Evolutionary conservation across 2,888 invertebrate species (phyloP), one percentile per base, ranked within the genome.

Genomic region (Oscheius onirici): DNA sequence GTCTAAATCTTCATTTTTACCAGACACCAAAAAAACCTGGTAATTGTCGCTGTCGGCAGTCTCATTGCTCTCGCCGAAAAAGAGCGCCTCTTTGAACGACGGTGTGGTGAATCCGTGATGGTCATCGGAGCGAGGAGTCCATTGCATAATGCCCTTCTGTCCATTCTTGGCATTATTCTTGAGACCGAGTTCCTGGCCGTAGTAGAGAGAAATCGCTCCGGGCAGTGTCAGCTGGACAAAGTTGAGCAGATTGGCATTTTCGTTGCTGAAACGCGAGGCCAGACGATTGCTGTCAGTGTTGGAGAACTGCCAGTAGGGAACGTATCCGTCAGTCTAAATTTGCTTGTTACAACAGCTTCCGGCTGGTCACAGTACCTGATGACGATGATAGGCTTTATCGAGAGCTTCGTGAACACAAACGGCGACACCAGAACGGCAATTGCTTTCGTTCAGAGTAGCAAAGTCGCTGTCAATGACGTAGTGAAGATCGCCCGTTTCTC

Each of bases 181-280:
- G 63, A 77, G 40, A 22, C 74, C 77, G 22, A 73, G 51, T 43
- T 80, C 82, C 73, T 82, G 82, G 57, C 82, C 82, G 58, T 82
- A 82, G 61, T 82, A 79, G 20, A 82, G 58, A 0, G 79, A 79
- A 28, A 80, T 49, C 1, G 82, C 82, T 69, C 82, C 82, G 41
- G 82, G 82, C 22, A 82, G 77, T 22, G 79, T 77, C n/a, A 82
- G 71, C 69, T 82, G 82, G 24, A 78, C 74, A 76, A 80, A 79
- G 10, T 76, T 74, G 51, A 82, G 71, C 3, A 82, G 74, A 58
- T 80, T 72, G 41, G 82, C 79, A 17, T 76, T 76, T 17, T 69
- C 69, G 0, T 60, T 26, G 46, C 80, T 80, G 72, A 82, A 82
- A 0, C 82, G 73, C 20, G 76, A 75, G 5, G 79, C 75, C 15